Percentiles rank a stretch among this genome's conserved stretches.
Evolutionary conservation across 2,888 invertebrate species (phyloP).

Genomic region (Caenorhabditis virilis): DNA sequence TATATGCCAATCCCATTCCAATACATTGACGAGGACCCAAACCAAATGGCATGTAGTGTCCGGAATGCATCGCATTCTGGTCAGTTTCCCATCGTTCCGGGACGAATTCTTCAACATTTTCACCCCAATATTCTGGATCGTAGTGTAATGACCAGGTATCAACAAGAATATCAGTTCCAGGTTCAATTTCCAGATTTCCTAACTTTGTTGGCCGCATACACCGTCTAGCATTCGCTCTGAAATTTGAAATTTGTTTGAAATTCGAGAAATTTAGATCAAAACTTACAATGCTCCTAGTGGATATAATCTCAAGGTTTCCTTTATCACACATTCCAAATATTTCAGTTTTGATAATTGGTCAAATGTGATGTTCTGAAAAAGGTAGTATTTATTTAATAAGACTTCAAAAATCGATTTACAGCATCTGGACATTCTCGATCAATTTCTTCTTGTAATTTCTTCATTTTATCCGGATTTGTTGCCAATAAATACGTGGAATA

Average conservation of each 20-base stretch:
- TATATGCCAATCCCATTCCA: slow-evolving; percentile 59
- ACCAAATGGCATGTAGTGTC: slow-evolving; percentile 42
- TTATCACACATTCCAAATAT: slow-evolving; percentile 44
- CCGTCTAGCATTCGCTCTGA: slow-evolving; percentile 24
- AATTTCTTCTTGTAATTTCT: slow-evolving; percentile 39
- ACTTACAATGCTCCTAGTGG: slow-evolving; percentile 44
- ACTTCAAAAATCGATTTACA: neutral
- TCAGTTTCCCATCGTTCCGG: slow-evolving; percentile 34
- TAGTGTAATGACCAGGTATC: slow-evolving; percentile 28
- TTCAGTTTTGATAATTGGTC: slow-evolving; percentile 40
- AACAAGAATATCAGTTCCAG: slow-evolving; percentile 36
- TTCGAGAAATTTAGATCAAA: neutral
- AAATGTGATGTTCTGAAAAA: slow-evolving; percentile 29
- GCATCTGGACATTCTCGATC: slow-evolving; percentile 23
- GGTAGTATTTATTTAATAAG: neutral
- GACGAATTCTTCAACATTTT: slow-evolving; percentile 34
- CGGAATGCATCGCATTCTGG: neutral
- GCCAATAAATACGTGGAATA: slow-evolving; percentile 71
- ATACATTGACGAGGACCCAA: slow-evolving; percentile 54
- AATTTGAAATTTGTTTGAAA: slow-evolving; percentile 3
- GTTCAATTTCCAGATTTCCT: slow-evolving; percentile 49
- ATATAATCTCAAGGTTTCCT: slow-evolving; percentile 44
- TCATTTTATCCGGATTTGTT: slow-evolving; percentile 65
- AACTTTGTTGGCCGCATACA: slow-evolving; percentile 47
- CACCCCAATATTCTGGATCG: slow-evolving; percentile 38